Conservation (phyloP, 2,888 invertebrate genomes). For the Antitype chi region DNA sequence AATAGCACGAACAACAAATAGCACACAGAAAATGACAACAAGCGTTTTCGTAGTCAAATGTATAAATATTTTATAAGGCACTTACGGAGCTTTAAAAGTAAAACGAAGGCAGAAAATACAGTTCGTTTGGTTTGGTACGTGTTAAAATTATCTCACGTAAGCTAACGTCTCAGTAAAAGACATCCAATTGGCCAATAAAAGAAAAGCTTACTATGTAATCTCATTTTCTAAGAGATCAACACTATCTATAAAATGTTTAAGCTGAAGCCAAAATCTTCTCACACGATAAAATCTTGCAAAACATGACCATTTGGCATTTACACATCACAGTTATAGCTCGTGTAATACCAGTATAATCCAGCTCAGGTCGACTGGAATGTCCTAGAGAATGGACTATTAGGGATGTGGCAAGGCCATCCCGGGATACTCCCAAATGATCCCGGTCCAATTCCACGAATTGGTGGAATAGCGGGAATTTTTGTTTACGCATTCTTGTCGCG, state of each 20-base stretch:
- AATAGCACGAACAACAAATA: conserved; percentile 48
- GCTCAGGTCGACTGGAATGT: conserved; percentile 66
- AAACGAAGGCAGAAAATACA: conserved; percentile 20
- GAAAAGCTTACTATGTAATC: conserved; percentile 35
- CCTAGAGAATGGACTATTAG: conserved; percentile 74
- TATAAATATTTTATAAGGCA: conserved; percentile 30
- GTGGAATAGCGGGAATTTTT: conserved; percentile 75
- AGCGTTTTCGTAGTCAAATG: conserved; percentile 25
- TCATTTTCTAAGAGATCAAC: conserved; percentile 19
- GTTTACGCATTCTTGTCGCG: conserved; percentile 78
- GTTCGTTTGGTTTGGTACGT: conserved; percentile 4
- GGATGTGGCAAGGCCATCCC: conserved; percentile 69
- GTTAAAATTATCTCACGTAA: conserved; percentile 28
- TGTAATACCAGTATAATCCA: conserved; percentile 50
- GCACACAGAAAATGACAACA: conserved; percentile 26
- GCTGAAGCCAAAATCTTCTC: conserved; percentile 40
- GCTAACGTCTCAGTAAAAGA: conserved; percentile 21
- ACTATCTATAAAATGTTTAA: conserved; percentile 18
- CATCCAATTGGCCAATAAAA: conserved; percentile 40
- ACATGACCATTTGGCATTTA: conserved; percentile 42
- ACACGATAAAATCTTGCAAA: conserved; percentile 34
- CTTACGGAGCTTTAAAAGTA: not conserved
- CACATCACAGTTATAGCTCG: conserved; percentile 31
- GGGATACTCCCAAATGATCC: conserved; percentile 60
- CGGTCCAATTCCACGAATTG: conserved; percentile 66